phyloP scores from a whole-genome alignment of 2,113 vertebrate species.

The Cavia aperea region DNA sequence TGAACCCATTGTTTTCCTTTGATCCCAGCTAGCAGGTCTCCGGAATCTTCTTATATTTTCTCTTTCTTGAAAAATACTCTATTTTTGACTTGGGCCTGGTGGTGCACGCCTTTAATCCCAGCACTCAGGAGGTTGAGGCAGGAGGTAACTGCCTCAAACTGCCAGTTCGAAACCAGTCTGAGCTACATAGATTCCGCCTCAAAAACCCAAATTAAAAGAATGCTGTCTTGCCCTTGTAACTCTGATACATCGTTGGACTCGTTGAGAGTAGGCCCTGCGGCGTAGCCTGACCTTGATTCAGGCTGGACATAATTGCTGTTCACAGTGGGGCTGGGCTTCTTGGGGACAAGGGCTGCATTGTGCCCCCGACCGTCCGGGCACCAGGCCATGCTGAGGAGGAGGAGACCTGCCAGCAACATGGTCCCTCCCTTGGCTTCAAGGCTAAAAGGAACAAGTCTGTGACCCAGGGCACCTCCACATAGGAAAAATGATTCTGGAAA shows the following conservation, averaged over 20 bases:
- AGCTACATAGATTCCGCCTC: neutral
- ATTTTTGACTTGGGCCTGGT: neutral
- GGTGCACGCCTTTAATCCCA: neutral
- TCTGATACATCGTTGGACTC: neutral
- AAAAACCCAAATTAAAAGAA: neutral
- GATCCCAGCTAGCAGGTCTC: neutral
- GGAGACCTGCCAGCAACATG: neutral
- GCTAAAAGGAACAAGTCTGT: neutral
- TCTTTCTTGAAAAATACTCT: neutral
- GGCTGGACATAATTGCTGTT: neutral
- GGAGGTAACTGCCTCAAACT: neutral
- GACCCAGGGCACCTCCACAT: neutral
- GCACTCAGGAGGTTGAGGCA: neutral
- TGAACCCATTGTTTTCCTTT: neutral
- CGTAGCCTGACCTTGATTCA: neutral
- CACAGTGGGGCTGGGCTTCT: neutral
- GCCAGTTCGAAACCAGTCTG: neutral
- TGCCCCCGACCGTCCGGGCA: neutral
- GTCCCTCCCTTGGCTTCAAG: neutral
- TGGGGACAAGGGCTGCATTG: neutral
- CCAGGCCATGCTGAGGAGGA: neutral
- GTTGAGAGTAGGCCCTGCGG: neutral
- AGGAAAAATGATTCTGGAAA: neutral
- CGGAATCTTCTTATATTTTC: neutral
- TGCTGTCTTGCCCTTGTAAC: neutral